These are phyloP conservation scores for Echinops telfairi DNA, from an alignment of 2,113 vertebrate species.

Conservation along the genomic window DNA sequence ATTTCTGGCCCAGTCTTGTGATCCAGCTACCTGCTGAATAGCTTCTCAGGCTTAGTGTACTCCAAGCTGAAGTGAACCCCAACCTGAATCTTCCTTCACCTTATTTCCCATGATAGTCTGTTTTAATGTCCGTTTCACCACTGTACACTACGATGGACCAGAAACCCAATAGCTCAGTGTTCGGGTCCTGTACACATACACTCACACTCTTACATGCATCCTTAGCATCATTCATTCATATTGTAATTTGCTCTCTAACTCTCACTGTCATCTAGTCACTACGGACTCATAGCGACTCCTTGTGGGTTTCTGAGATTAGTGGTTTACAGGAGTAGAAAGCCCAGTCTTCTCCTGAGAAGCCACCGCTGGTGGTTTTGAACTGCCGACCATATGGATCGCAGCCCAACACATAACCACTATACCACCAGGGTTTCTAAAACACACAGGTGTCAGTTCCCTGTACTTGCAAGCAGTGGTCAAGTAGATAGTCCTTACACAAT, in stretches of 20 bases:
- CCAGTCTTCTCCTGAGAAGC: too few relatives aligned
- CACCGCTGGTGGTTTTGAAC: too few relatives aligned
- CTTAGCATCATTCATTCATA: neutral
- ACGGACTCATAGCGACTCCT: too few relatives aligned
- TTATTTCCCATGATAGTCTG: neutral
- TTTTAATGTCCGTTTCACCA: neutral
- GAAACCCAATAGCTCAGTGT: neutral
- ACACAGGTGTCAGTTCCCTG: neutral
- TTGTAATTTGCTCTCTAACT: neutral
- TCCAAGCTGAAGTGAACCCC: neutral
- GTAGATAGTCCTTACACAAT: neutral
- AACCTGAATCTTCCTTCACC: neutral
- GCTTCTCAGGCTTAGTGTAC: neutral
- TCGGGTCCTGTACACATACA: neutral
- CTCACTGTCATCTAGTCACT: too few relatives aligned
- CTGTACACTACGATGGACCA: neutral
- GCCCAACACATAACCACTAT: too few relatives aligned
- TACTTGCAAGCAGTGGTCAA: neutral
- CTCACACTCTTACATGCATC: neutral
- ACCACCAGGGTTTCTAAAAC: neutral
- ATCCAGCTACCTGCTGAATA: neutral
- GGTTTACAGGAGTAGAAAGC: too few relatives aligned
- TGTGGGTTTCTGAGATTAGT: too few relatives aligned
- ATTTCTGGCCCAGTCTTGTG: conserved; percentile 32
- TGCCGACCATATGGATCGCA: too few relatives aligned